Evolutionary conservation across 2,113 vertebrate genomes (phyloP), one percentile per base, ranked within the genome.

Genomic region (Ranitomeya imitator): DNA sequence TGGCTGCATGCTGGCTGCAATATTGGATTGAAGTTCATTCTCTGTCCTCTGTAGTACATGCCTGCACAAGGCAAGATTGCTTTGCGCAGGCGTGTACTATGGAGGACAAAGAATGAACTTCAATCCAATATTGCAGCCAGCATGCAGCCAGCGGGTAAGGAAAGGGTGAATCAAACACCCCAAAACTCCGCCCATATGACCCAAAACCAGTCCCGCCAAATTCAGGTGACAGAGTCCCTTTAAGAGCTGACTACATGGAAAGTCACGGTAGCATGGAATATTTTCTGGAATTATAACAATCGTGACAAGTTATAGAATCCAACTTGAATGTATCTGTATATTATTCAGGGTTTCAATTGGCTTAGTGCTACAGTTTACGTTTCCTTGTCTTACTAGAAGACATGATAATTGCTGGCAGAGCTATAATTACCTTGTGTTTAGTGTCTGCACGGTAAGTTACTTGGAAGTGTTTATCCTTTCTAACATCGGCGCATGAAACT

Each of bases 391-490:
- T 52, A 52, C 37, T 21, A 19, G 19, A 76, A 21, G 73, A 51
- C 16, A 52, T 52, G 73, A 21, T 76, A 79, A 54, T 79, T 79
- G 51, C 52, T 6, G 19, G 11, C 10, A 57, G 77, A 23, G 52
- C 52, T 57, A 57, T 79, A 55, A 79, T 79, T 79, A 55, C 52
- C 77, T 79, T 79, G 21, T 79, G 77, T 79, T 79, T 79, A 79
- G 77, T 57, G 77, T 79, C 51, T 79, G 1, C 51, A 57, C 7
- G 11, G 55, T 57, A 23, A 0, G 52, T 45, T 79, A 55, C 51
- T n/a, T 23, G 4, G 77, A 55, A 79, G 52, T 57, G 52, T 79
- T 79, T 57, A 79, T 79, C n/a, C n/a, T 55, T 54, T 79, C 21
- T 57, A 23, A 79, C 77, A 57, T 79, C 52, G 15, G 51, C 21